phyloP scores from a whole-genome alignment of 2,797 vertebrate species.

The Scyliorhinus canicula region DNA sequence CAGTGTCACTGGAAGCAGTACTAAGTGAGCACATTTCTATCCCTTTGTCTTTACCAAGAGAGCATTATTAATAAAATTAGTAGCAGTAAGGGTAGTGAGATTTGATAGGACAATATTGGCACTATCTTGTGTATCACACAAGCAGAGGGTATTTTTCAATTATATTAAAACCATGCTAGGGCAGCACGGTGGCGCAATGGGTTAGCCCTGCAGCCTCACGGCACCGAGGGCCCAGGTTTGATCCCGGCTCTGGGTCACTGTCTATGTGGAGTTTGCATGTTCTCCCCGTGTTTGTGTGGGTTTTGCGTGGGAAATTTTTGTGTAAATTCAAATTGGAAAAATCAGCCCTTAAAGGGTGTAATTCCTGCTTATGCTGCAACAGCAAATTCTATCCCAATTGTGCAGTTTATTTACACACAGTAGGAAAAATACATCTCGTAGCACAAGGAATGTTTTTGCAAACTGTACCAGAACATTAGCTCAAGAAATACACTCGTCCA shows the following conservation, averaged over 20 bases:
- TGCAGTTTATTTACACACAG: background rate
- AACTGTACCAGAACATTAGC: background rate
- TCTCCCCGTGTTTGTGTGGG: too few species aligned
- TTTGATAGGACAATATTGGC: background rate
- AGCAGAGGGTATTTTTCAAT: background rate
- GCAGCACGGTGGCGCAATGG: too few species aligned
- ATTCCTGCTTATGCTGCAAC: background rate
- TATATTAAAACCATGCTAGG: background rate
- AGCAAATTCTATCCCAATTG: background rate
- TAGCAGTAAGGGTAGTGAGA: background rate
- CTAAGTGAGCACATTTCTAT: background rate
- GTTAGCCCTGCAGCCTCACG: too few species aligned
- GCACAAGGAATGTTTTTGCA: background rate
- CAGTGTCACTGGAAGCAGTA: background rate
- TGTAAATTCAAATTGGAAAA: background rate
- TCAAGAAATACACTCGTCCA: background rate
- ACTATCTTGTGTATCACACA: background rate
- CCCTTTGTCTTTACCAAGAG: background rate
- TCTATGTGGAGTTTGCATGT: too few species aligned
- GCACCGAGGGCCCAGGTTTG: too few species aligned
- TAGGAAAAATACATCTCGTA: background rate
- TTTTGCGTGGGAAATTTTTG: too few species aligned
- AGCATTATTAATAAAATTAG: background rate
- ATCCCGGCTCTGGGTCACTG: too few species aligned
- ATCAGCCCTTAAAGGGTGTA: background rate